Percentiles rank a stretch among this genome's conserved stretches.
Conservation (phyloP, 2,888 invertebrate genomes). For the Meloe dianella region DNA sequence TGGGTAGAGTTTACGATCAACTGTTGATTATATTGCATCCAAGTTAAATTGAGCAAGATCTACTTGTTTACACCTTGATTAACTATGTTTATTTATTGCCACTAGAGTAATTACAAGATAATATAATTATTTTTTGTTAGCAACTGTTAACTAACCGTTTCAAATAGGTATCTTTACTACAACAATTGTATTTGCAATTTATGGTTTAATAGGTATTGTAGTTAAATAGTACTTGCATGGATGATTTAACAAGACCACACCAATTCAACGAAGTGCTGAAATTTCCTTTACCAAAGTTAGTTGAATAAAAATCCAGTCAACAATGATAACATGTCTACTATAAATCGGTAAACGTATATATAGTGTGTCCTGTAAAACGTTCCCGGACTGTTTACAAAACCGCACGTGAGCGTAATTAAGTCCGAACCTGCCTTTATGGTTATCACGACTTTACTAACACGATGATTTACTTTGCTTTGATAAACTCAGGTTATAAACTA, state of each 20-base stretch:
- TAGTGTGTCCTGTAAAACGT: slow-evolving; percentile 44
- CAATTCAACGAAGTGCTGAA: slow-evolving; percentile 39
- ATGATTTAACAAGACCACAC: slow-evolving; percentile 40
- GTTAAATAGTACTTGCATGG: no score
- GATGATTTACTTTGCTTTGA: slow-evolving; percentile 58
- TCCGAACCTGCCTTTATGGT: slow-evolving; percentile 56
- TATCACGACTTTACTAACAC: slow-evolving; percentile 56
- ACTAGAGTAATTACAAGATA: background rate
- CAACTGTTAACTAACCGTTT: no score
- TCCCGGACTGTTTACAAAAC: slow-evolving; percentile 50
- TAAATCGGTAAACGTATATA: slow-evolving; percentile 52
- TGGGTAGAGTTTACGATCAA: slow-evolving; percentile 17
- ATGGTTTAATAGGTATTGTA: background rate
- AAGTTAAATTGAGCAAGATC: slow-evolving; percentile 1
- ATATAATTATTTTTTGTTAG: background rate
- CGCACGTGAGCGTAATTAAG: slow-evolving; percentile 59
- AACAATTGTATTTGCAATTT: background rate
- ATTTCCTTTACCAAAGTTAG: slow-evolving; percentile 22
- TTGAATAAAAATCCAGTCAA: slow-evolving; percentile 43
- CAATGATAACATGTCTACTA: slow-evolving; percentile 54
- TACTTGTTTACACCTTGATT: slow-evolving; percentile 10
- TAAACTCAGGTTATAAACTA: slow-evolving; percentile 57
- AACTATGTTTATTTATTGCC: slow-evolving; percentile 11
- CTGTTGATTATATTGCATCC: slow-evolving; percentile 7
- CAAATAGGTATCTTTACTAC: background rate